Percentiles rank a stretch among this genome's conserved stretches.
These are phyloP conservation scores for Pristionchus exspectatus DNA, from an alignment of 2,888 invertebrate species.

Conservation along the genomic window DNA sequence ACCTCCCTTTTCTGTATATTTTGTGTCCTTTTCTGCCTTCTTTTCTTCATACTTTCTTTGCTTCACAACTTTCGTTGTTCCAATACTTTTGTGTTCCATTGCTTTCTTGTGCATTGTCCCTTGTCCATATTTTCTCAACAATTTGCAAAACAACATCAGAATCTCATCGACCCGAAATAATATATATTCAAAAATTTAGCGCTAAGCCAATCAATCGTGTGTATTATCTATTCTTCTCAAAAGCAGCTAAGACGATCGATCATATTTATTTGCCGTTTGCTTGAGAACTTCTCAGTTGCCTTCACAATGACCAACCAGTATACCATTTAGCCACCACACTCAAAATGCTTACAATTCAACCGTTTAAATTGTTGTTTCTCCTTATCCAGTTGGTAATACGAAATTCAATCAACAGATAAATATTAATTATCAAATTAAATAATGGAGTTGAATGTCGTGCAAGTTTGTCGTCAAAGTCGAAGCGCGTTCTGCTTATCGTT, in stretches of 20 bases:
- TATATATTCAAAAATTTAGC: not conserved
- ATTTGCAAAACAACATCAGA: constrained; percentile 25
- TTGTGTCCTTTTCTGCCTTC: not conserved
- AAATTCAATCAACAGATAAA: constrained; percentile 33
- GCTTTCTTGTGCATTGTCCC: not conserved
- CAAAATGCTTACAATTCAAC: not conserved
- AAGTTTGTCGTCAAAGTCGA: constrained; percentile 20
- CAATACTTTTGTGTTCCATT: not conserved
- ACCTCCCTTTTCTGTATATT: constrained; percentile 32
- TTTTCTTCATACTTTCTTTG: not conserved
- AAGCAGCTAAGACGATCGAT: not conserved
- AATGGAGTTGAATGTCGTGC: not conserved
- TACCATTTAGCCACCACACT: not conserved
- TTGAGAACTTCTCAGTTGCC: not conserved
- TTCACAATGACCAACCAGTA: not conserved
- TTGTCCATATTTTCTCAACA: not conserved
- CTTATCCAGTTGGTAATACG: not conserved
- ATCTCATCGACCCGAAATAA: constrained; percentile 8
- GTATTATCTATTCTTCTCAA: not conserved
- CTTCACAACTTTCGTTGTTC: not conserved
- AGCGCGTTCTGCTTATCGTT: constrained; percentile 1
- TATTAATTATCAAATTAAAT: not conserved
- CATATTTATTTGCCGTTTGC: not conserved
- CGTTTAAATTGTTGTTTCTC: not conserved
- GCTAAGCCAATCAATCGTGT: not conserved